Conservation (phyloP, 2,888 invertebrate species). For the Nymphalis polychloros region DNA sequence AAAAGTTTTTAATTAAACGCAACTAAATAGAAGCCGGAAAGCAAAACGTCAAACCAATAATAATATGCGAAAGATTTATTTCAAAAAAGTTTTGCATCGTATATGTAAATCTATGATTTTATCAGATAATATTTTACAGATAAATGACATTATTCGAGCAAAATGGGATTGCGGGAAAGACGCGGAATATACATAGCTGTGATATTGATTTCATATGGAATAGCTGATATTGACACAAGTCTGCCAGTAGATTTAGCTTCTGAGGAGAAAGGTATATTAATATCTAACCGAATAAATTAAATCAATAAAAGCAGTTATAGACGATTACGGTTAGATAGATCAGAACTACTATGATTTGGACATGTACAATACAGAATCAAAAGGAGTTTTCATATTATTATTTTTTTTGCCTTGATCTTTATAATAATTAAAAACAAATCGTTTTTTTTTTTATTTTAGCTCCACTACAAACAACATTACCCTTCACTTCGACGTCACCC, state of each 20-base stretch:
- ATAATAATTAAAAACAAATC: neutral
- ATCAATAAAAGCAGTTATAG: neutral
- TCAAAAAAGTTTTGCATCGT: too few species aligned
- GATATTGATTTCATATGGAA: conserved; percentile 73
- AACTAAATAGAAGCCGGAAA: too few species aligned
- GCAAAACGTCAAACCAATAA: neutral
- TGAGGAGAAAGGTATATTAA: conserved; percentile 69
- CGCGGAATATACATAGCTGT: conserved; percentile 63
- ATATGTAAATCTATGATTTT: too few species aligned
- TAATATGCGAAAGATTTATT: neutral
- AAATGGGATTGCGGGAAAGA: conserved; percentile 70
- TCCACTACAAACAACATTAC: conserved; percentile 62
- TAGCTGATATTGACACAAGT: conserved; percentile 73
- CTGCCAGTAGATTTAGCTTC: conserved; percentile 71
- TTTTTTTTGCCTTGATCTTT: too few species aligned
- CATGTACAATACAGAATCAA: too few species aligned
- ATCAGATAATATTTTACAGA: conserved; percentile 48
- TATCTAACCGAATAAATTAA: neutral
- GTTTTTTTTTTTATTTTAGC: conserved; percentile 52
- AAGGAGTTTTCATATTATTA: too few species aligned
- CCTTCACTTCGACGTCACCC: conserved; percentile 53
- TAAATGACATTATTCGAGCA: conserved; percentile 74
- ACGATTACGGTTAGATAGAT: too few species aligned
- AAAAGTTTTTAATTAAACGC: too few species aligned
- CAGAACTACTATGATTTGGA: neutral